phyloP scores from a whole-genome alignment of 2,113 vertebrate species.

The Dolichotis patagonum region DNA sequence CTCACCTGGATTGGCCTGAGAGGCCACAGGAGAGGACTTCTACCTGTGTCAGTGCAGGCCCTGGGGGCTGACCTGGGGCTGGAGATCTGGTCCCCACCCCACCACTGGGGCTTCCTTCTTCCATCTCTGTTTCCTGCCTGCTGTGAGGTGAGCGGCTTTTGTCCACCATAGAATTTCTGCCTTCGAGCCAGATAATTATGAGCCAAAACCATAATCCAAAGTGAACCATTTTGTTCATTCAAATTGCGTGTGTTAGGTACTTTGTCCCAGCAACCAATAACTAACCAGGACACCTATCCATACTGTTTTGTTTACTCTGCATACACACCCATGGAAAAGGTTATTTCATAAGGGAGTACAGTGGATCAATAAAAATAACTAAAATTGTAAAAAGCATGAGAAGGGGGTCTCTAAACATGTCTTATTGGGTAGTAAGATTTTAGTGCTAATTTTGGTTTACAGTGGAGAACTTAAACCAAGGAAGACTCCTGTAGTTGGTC shows the following conservation, averaged over 20 bases:
- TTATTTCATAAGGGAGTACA: neutral
- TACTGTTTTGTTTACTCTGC: too few species aligned
- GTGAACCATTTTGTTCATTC: neutral
- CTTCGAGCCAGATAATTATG: neutral
- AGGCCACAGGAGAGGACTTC: neutral
- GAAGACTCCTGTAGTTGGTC: neutral
- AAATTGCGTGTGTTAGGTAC: neutral
- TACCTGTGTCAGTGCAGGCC: neutral
- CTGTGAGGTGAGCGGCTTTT: rapidly evolving
- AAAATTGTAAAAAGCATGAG: neutral
- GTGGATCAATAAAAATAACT: neutral
- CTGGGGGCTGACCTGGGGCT: too few species aligned
- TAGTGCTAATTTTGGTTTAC: neutral
- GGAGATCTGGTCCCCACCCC: rapidly evolving
- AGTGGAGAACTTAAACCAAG: neutral
- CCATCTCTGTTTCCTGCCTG: neutral
- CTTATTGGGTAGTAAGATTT: neutral
- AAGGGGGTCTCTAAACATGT: neutral
- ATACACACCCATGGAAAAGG: neutral
- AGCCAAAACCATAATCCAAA: neutral
- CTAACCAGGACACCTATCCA: neutral
- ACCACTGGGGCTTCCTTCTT: neutral
- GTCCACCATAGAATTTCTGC: neutral
- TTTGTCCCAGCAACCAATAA: neutral
- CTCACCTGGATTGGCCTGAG: neutral